Conservation (phyloP, 30 jellyfish, hydroid and myxozoan species). For the Chrysaora quinquecirrha region DNA sequence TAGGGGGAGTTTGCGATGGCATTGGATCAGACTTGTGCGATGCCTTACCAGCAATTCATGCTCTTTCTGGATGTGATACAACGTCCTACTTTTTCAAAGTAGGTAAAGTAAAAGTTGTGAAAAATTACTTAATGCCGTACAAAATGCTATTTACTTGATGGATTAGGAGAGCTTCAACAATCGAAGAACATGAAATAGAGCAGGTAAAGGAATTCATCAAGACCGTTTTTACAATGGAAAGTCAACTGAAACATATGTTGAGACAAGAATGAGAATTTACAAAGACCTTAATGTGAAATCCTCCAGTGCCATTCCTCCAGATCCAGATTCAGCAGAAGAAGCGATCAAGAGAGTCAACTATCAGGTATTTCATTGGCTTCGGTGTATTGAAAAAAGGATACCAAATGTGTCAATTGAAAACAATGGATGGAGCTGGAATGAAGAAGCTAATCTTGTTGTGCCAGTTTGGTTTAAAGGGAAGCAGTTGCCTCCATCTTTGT, state of each 20-base stretch:
- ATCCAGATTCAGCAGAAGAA: constrained; percentile 32
- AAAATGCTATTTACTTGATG: no score
- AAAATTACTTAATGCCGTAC: no score
- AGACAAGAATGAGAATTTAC: constrained; percentile 52
- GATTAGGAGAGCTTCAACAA: no score
- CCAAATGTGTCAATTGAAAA: neutral
- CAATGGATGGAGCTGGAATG: constrained; percentile 43
- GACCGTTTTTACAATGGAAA: constrained; percentile 39
- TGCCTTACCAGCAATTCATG: constrained; percentile 43
- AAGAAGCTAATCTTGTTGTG: neutral
- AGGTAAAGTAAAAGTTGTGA: constrained; percentile 51
- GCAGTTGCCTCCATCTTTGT: constrained; percentile 45
- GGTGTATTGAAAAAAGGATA: neutral
- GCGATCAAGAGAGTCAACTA: constrained; percentile 38
- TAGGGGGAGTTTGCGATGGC: constrained; percentile 27
- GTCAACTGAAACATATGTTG: constrained; percentile 29
- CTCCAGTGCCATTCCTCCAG: constrained; percentile 31
- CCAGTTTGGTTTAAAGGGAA: constrained; percentile 29
- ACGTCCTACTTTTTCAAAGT: constrained; percentile 50
- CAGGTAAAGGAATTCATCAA: constrained; percentile 27
- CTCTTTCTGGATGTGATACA: constrained; percentile 52
- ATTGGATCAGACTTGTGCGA: constrained; percentile 34
- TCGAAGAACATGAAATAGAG: constrained; percentile 9
- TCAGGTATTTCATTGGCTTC: constrained; percentile 38
- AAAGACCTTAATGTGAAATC: constrained; percentile 37